Base-by-base conservation (phyloP, 2,797 vertebrate species). In the Simalia tracyae region DNA sequence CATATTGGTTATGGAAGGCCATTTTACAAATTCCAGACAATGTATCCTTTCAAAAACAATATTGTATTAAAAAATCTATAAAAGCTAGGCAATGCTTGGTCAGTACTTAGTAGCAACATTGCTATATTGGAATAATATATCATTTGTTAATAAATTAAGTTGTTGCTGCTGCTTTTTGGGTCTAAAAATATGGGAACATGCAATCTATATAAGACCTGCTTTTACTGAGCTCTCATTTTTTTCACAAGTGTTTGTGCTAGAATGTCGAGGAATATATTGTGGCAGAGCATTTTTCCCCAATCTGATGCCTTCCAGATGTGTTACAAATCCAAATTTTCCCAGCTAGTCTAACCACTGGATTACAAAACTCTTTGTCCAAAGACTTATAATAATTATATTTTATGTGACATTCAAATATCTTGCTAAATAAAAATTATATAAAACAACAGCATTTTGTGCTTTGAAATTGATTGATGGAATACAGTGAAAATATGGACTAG, bases 1-100 rank as follows among this genome's bases (percentile, higher is more conserved):
- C 59, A 17, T 76, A 89, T 31, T 9, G 68, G 42, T 91, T 93
- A 91, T 91, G 92, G 87, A 24, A 85, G 0, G 87, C 0, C 63
- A 81, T 0, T 91, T 10, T 93, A 26, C 64, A 92, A 59, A 26
- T 19, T 91, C 26, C 24, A 50, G 56, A 89, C 28, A 92, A 90
- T 85, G 2, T 0, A 87, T 0, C 1, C 0, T 76, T 22, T 93
- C 8, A 81, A 31, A 85, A 36, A 61, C 22, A n/a, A 6, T 0
- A 0, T 24, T 57, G n/a, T 0, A 64, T 93, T 89, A 95, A 95
- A 93, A 5, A 64, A 17, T 61, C 86, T 93, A 61, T 56, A 93
- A 90, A 93, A 95, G 24, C 0, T 2, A 0, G 63, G 63, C n/a
- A 1, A 90, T 88, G 88, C 76, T 88, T 90, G 84, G 3, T 54